Conservation (phyloP, 2,888 invertebrate species). For the Danaus chrysippus region DNA sequence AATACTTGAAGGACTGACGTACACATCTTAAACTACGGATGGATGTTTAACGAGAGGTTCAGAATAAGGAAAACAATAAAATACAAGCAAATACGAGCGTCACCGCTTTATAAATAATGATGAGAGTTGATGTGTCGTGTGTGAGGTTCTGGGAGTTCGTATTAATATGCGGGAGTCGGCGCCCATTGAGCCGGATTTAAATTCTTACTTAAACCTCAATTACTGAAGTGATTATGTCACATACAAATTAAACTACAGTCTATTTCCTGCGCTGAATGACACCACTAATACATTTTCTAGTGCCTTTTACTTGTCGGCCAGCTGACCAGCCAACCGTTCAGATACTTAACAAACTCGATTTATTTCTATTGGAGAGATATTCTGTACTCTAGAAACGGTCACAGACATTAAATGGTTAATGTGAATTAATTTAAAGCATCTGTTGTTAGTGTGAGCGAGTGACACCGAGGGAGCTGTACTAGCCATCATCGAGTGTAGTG, state of each 20-base stretch:
- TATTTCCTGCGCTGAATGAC: slow-evolving; percentile 11
- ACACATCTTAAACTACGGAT: too few relatives aligned
- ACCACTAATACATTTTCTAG: slow-evolving; percentile 5
- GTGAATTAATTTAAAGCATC: neutral
- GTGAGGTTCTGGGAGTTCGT: neutral
- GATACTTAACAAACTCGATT: neutral
- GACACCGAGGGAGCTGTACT: slow-evolving; percentile 15
- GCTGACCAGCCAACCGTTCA: slow-evolving; percentile 10
- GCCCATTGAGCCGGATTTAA: neutral
- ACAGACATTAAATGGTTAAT: too few relatives aligned
- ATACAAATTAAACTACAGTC: slow-evolving; percentile 11
- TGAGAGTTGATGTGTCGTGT: neutral
- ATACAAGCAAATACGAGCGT: too few relatives aligned
- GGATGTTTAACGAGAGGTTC: too few relatives aligned
- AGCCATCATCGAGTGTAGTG: slow-evolving; percentile 9
- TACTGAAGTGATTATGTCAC: slow-evolving; percentile 18
- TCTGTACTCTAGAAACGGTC: too few relatives aligned
- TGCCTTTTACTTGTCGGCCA: neutral
- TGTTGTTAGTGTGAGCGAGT: slow-evolving; percentile 11
- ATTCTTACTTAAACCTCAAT: neutral
- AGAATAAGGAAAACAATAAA: too few relatives aligned
- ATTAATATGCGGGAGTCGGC: neutral
- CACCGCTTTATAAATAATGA: neutral
- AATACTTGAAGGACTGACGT: too few relatives aligned
- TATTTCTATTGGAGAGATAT: too few relatives aligned